phyloP scores from a whole-genome alignment of 2,113 vertebrate species.

The Psittacula cyanocephala region DNA sequence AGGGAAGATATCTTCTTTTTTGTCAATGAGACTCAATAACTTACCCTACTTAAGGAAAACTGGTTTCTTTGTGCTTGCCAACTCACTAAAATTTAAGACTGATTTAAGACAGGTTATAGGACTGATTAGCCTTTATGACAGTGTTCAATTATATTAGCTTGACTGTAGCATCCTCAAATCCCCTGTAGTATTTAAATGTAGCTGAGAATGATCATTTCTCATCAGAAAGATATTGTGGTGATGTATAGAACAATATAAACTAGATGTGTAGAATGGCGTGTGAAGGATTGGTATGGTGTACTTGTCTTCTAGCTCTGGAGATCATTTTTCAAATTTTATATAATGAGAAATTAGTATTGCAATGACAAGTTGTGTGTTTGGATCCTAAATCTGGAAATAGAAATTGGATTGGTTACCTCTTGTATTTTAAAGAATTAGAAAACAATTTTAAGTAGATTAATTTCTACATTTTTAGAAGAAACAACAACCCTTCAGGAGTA shows the following conservation, averaged over 20 bases:
- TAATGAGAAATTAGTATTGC: background rate
- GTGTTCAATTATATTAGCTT: background rate
- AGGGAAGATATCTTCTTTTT: background rate
- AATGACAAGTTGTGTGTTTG: background rate
- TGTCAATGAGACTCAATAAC: background rate
- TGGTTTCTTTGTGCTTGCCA: background rate
- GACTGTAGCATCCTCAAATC: background rate
- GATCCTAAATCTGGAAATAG: background rate
- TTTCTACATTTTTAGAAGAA: background rate
- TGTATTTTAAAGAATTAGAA: background rate
- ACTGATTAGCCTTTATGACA: background rate
- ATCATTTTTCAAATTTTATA: background rate
- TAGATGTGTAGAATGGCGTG: background rate
- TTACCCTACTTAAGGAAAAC: background rate
- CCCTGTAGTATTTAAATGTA: background rate
- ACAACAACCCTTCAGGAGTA: background rate
- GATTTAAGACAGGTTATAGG: background rate
- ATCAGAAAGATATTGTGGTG: background rate
- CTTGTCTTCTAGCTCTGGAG: background rate
- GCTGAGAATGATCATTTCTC: background rate
- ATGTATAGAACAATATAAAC: background rate
- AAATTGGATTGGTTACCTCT: background rate
- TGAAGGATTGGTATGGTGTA: background rate
- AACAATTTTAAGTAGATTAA: background rate
- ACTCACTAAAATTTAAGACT: background rate